A percentile compares a stretch with the other conserved stretches of the same genome.
Evolutionary conservation across 2,888 invertebrate genomes (phyloP).

Genomic region (Drosophila ezoana): DNA sequence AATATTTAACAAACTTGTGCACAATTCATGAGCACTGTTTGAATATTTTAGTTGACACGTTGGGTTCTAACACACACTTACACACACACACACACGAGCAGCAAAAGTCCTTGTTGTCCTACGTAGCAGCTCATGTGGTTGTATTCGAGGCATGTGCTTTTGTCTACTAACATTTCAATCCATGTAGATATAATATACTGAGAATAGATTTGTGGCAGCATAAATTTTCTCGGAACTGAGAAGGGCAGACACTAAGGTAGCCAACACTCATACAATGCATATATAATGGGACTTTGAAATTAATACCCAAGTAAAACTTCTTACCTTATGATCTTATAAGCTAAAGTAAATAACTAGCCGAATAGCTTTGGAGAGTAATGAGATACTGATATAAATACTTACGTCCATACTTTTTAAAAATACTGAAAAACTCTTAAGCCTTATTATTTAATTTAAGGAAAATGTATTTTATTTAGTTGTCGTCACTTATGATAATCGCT

Average conservation of each 20-base stretch:
- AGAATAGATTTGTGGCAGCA: conserved; percentile 5
- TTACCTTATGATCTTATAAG: not conserved
- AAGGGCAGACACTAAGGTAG: not conserved
- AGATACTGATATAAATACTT: too few species aligned
- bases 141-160: not conserved
- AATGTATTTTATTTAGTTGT: conserved; percentile 63
- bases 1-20: conserved; percentile 75
- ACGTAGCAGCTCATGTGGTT: conserved; percentile 4
- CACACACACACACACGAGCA: conserved; percentile 5
- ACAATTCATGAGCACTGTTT: conserved; percentile 62
- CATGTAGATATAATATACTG: not conserved
- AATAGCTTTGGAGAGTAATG: not conserved
- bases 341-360: not conserved
- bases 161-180: conserved; percentile 11
- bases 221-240: conserved; percentile 8
- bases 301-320: not conserved
- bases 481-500: conserved; percentile 60
- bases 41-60: conserved; percentile 61
- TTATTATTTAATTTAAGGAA: conserved; percentile 56
- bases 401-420: not conserved
- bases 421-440: not conserved
- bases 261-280: conserved; percentile 1
- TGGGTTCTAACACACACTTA: not conserved
- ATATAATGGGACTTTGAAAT: not conserved
- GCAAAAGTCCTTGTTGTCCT: conserved; percentile 12